These are phyloP conservation scores for Rattus rattus DNA, from an alignment of 2,113 vertebrate genomes.

Conservation along the genomic window DNA sequence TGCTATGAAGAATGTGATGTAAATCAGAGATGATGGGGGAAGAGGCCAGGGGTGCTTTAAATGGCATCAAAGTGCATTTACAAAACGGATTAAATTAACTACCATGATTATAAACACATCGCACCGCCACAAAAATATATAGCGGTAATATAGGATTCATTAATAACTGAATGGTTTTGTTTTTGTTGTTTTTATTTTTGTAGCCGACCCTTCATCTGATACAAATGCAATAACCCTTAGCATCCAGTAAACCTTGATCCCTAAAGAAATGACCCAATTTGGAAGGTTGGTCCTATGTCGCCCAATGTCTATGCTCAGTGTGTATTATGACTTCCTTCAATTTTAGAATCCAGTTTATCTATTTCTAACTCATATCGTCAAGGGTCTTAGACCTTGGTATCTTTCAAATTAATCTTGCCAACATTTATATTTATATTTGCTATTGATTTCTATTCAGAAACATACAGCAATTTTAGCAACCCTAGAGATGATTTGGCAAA, in stretches of 20 bases:
- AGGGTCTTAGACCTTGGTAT: neutral
- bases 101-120: neutral
- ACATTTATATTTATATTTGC: neutral
- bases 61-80: neutral
- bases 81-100: neutral
- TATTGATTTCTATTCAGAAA: conserved; percentile 8
- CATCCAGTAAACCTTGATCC: neutral
- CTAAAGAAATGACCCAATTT: neutral
- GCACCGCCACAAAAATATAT: neutral
- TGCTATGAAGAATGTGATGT: neutral
- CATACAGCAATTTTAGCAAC: neutral
- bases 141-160: neutral
- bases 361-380: neutral
- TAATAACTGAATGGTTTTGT: neutral
- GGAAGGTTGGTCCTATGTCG: neutral
- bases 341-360: neutral
- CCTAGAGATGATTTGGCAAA: neutral
- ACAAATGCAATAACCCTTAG: neutral
- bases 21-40: neutral
- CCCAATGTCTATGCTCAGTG: neutral
- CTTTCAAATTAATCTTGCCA: neutral
- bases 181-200: neutral
- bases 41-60: neutral
- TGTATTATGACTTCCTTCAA: neutral
- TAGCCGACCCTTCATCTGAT: neutral